These are phyloP conservation scores for Caenorhabditis sinica DNA, from an alignment of 2,888 invertebrate genomes.

Conservation along the genomic window DNA sequence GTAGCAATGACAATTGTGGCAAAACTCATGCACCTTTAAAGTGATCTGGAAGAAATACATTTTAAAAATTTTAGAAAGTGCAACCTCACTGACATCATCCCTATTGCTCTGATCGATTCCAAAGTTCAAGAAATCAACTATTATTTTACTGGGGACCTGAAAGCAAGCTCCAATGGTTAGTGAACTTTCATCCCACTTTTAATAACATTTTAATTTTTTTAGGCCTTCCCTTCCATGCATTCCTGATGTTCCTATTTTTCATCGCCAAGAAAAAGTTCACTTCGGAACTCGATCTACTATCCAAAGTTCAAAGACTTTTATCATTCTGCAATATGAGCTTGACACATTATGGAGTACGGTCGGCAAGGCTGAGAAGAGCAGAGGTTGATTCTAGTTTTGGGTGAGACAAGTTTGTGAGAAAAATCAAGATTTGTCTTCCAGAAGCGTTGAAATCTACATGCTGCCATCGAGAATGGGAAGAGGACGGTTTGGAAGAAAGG, in stretches of 20 bases:
- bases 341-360: conserved; percentile 81
- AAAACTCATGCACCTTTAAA: no score
- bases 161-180: conserved; percentile 36
- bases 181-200: no score
- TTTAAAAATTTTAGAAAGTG: conserved; percentile 81
- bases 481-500: conserved; percentile 37
- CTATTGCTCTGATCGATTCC: conserved; percentile 73
- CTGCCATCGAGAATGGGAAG: conserved; percentile 74
- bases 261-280: conserved; percentile 80
- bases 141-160: conserved; percentile 75
- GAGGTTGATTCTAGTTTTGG: conserved; percentile 76
- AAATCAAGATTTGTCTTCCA: no score
- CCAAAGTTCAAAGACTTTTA: conserved; percentile 78
- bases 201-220: conserved; percentile 24
- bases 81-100: conserved; percentile 75
- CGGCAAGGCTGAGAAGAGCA: conserved; percentile 78
- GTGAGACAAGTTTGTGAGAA: conserved; percentile 15
- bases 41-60: no score
- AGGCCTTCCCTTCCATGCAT: conserved; percentile 83
- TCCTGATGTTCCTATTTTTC: conserved; percentile 81
- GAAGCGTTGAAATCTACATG: conserved; percentile 79
- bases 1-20: no score
- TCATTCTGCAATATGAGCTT: conserved; percentile 81
- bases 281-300: conserved; percentile 70
- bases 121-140: conserved; percentile 76